phyloP scores from a whole-genome alignment of 2,797 vertebrate genomes.

The Tenualosa ilisha region DNA sequence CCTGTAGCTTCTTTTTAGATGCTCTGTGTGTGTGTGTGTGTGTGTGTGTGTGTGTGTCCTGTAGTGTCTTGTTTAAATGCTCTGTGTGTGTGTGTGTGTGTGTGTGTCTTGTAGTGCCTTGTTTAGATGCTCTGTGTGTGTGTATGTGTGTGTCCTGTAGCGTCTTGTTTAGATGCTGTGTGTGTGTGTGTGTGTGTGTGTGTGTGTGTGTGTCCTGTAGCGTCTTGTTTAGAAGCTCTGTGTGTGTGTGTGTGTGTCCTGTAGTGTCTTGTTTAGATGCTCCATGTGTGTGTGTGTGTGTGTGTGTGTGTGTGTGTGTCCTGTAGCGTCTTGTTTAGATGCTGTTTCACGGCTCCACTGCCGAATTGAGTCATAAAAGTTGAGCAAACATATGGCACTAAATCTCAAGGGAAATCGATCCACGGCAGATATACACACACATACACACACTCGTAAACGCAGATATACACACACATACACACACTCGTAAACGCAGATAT shows the following conservation, averaged over 20 bases:
- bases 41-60: no score
- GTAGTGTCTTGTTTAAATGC: no score
- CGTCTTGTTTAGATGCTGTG: no score
- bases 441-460: no score
- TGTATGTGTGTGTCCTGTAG: not conserved
- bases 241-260: constrained; percentile 57
- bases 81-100: constrained; percentile 70
- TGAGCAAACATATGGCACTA: constrained; percentile 15
- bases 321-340: not conserved
- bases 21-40: no score
- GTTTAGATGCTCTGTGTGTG: no score
- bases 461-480: not conserved
- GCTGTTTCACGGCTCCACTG: constrained; percentile 8
- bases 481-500: not conserved
- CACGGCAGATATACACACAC: no score
- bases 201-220: constrained; percentile 55
- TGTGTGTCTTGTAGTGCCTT: no score
- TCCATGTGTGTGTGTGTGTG: constrained; percentile 46
- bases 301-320: not conserved
- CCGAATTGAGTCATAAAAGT: constrained; percentile 22
- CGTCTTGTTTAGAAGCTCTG: no score
- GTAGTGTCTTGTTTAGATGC: no score
- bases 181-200: constrained; percentile 50
- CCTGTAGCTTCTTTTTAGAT: no score
- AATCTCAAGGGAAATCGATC: constrained; percentile 23